Evolutionary conservation across 2,888 invertebrate species (phyloP), one percentile per base, ranked within the genome.

Genomic region (Allophyes oxyacanthae): DNA sequence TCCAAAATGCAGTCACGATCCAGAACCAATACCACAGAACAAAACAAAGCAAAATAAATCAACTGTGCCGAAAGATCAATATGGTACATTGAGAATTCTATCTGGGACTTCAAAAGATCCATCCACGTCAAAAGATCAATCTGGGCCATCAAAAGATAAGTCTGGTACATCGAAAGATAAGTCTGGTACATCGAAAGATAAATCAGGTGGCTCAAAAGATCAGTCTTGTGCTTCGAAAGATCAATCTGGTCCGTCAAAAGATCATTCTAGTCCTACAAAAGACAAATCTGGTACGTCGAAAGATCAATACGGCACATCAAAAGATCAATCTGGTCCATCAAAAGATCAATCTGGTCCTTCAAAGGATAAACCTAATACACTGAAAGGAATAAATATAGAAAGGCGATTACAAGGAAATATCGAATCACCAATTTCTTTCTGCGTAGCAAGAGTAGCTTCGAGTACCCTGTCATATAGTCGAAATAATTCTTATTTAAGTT

Each of bases 1-100:
- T 11, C 72, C 78, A 30, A 56, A 76, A 51, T 77, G 76, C 71
- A 81, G 76, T 64, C 70, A 53, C 50, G 61, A 60, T 44, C 20
- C 53, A 32, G 64, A 65, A 32, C 36, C 54, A 37, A 37, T 41
- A 43, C 42, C 43, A 11, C 46, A 49, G 28, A 51, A 62, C 6
- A 15, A 60, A 36, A 10, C 43, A 33, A 38, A 50, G 15, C 46
- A 62, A 13, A 63, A 67, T 32, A 32, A 50, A 43, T 15, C 45
- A 6, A 32, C 9, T 20, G 38, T 8, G 33, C 15, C 34, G 6
- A 33, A 40, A 32, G 32, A 20, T 14, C 25, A 38, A 25, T 20
- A 4, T 20, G 20, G 20, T 4, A 20, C 20, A 4, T 20, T 20
- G 20, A 20, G n/a, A n/a, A n/a, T n/a, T n/a, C n/a, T n/a, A n/a